Base-by-base conservation (phyloP, 1,140 invertebrate species). In the Antheraea pernyi region DNA sequence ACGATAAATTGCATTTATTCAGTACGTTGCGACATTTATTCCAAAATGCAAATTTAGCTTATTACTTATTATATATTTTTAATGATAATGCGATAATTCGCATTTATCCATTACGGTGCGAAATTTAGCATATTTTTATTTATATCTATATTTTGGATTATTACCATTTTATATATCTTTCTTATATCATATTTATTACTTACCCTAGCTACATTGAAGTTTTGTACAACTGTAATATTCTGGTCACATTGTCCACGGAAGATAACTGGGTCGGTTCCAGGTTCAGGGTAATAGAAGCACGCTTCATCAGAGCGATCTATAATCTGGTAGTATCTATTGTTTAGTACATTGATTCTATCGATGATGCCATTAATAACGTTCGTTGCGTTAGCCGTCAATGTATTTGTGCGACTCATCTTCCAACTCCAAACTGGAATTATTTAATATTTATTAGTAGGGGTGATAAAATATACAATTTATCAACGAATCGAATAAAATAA, bases 221-320 rank as follows among this genome's bases (percentile, higher is more conserved):
- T 65, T 8, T 48, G 68, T 5, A 87, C 76, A 3, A 77, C 83
- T 16, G 59, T 61, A 11, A 88, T 83, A 22, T 69, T 85, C 19
- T 74, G 70, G 46, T 89, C 78, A 64, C 87, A 88, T 16, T 76
- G 77, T 7, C 84, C 85, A 13, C 77, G 80, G 76, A 88, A 90
- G 18, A 72, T 81, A 3, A 79, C 66, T 0, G 71, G 60, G 7
- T 60, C 63, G 11, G 61, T 11, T 3, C 65, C 65, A 2, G 81
- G 71, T 9, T 65, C 67, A 7, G 87, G 87, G 39, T 72, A 83
- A 68, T 85, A 89, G 78, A 89, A 89, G 68, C 87, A 89, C 7
- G 70, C 84, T 0, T 70, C 68, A 36, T 81, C 81, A 3, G 79
- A 70, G 5, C 85, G 84, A 64, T 84, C 78, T 8, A 83, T 37